These are phyloP conservation scores for Calidris pygmaea DNA, from an alignment of 2,113 vertebrate species.

Conservation along the genomic window DNA sequence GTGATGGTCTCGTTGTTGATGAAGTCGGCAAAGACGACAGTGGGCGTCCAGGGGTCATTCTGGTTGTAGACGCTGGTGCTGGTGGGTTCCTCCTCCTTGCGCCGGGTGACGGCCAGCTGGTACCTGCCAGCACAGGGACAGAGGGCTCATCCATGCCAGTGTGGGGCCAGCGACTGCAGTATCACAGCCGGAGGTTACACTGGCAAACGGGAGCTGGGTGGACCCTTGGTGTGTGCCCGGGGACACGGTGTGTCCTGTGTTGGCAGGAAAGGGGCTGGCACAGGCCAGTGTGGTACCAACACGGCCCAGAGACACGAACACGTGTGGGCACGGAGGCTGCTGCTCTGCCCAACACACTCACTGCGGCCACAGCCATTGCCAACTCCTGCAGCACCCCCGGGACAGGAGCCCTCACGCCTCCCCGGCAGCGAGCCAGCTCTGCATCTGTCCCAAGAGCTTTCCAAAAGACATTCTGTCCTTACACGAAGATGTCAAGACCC, in stretches of 20 bases:
- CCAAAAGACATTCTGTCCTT: neutral
- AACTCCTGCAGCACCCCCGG: neutral
- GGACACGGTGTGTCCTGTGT: neutral
- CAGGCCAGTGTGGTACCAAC: rapidly evolving
- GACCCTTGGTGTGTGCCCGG: rapidly evolving
- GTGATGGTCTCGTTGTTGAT: constrained; percentile 86
- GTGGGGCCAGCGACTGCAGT: rapidly evolving
- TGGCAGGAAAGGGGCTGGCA: neutral
- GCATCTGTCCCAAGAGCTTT: neutral
- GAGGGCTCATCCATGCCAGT: rapidly evolving
- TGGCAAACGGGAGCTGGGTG: neutral
- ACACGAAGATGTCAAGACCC: neutral
- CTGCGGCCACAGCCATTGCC: neutral
- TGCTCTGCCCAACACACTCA: rapidly evolving
- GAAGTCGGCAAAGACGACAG: constrained; percentile 83
- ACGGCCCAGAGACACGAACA: rapidly evolving
- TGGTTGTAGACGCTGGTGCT: constrained; percentile 90
- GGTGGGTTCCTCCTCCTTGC: constrained; percentile 84
- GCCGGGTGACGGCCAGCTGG: constrained; percentile 85
- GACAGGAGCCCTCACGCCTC: rapidly evolving
- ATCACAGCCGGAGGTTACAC: rapidly evolving
- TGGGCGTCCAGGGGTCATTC: constrained; percentile 84
- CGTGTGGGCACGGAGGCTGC: rapidly evolving
- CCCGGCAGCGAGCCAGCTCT: neutral
- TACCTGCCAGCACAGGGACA: constrained; percentile 73